phyloP scores from a whole-genome alignment of 2,888 invertebrate genomes.

The Troides helena region DNA sequence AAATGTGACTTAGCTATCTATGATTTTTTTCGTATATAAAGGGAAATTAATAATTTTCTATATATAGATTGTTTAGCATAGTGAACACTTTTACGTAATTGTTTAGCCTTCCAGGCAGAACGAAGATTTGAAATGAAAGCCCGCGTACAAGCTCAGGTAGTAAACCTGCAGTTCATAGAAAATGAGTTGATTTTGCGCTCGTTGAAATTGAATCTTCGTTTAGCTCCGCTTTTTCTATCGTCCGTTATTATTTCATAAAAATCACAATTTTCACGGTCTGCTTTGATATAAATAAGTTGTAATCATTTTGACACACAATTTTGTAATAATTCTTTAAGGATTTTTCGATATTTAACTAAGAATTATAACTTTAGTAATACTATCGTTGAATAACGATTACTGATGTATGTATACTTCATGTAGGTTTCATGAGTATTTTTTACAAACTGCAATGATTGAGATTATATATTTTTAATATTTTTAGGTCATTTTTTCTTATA shows the following conservation, averaged over 20 bases:
- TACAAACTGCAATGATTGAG: no score
- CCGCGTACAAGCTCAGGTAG: conserved; percentile 19
- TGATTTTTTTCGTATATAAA: no score
- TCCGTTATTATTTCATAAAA: background rate
- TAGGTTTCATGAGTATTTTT: no score
- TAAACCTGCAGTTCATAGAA: conserved; percentile 26
- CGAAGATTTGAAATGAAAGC: conserved; percentile 13
- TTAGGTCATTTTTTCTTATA: no score
- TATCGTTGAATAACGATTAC: no score
- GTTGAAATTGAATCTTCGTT: conserved; percentile 31
- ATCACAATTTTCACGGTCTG: background rate
- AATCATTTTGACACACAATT: background rate
- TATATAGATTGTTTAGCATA: no score
- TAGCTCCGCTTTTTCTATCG: conserved; percentile 18
- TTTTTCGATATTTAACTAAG: background rate
- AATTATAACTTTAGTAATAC: no score
- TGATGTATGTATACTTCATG: no score
- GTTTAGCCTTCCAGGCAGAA: background rate
- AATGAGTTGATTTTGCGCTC: conserved; percentile 16
- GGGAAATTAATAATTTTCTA: no score
- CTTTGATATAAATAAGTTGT: background rate
- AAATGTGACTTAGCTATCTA: no score
- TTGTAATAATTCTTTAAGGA: background rate
- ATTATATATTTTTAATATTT: no score
- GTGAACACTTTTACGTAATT: background rate